Evolutionary conservation across 2,888 invertebrate genomes (phyloP).

Genomic region (Cosmorhoe ocellata): DNA sequence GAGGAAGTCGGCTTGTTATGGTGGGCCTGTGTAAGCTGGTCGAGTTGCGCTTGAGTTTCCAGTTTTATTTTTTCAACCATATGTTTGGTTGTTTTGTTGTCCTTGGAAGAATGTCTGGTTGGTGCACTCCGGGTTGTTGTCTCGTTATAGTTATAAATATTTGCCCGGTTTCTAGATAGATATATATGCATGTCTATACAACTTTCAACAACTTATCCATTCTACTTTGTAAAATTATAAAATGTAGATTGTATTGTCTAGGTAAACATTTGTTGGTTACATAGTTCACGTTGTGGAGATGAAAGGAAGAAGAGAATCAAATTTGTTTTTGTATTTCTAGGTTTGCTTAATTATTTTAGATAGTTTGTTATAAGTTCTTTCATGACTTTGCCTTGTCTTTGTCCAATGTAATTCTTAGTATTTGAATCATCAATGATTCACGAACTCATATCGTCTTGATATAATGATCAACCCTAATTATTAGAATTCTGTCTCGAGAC

Average conservation of each 20-base stretch:
- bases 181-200: too few relatives aligned
- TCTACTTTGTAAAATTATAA: too few relatives aligned
- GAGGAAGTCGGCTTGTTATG: slow-evolving; percentile 54
- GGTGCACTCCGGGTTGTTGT: slow-evolving; percentile 61
- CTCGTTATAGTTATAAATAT: slow-evolving; percentile 69
- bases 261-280: too few relatives aligned
- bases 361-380: too few relatives aligned
- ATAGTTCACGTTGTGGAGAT: too few relatives aligned
- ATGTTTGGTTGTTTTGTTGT: slow-evolving; percentile 77
- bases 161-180: slow-evolving; percentile 22
- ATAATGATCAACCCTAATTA: not conserved
- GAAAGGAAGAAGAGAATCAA: too few relatives aligned
- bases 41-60: slow-evolving; percentile 46
- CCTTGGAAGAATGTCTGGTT: slow-evolving; percentile 75
- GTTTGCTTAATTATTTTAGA: too few relatives aligned
- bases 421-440: slow-evolving; percentile 16
- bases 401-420: slow-evolving; percentile 4
- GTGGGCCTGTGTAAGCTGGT: slow-evolving; percentile 54
- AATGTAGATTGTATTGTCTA: too few relatives aligned
- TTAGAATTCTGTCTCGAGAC: not conserved
- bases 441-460: not conserved
- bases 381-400: not conserved
- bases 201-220: too few relatives aligned
- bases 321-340: too few relatives aligned
- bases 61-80: slow-evolving; percentile 73